phyloP scores from a whole-genome alignment of 2,113 vertebrate genomes.

The Garra rufa region DNA sequence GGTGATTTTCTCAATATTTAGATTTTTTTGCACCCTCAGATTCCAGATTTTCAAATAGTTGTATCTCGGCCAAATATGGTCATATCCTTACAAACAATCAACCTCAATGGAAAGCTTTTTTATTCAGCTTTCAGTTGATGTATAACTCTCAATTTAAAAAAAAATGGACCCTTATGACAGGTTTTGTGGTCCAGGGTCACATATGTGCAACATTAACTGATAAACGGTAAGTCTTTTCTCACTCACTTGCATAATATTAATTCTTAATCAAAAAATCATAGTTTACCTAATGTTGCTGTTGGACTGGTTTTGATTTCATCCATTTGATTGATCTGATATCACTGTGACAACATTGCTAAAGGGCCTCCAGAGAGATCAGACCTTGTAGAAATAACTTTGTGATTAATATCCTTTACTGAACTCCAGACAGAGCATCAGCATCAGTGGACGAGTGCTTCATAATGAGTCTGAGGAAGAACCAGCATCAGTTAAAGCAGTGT shows the following conservation, averaged over 20 bases:
- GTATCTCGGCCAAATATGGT: too few species aligned
- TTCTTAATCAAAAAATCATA: not conserved
- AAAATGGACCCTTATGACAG: too few species aligned
- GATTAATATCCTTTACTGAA: conserved; percentile 10
- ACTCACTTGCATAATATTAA: not conserved
- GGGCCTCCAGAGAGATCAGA: not conserved
- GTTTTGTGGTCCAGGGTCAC: too few species aligned
- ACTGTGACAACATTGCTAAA: not conserved
- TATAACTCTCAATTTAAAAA: too few species aligned
- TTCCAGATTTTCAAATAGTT: too few species aligned
- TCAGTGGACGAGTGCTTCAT: conserved; percentile 4
- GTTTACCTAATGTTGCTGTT: not conserved
- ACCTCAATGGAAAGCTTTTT: too few species aligned
- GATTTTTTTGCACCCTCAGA: too few species aligned
- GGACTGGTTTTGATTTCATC: not conserved
- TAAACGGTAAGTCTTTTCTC: not conserved
- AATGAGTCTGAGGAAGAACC: not conserved
- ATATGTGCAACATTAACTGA: not conserved
- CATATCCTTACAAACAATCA: too few species aligned
- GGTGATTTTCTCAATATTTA: too few species aligned
- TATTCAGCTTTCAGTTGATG: too few species aligned
- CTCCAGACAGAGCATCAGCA: not conserved
- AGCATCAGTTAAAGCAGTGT: not conserved
- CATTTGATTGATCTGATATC: not conserved
- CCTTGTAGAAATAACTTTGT: not conserved